These are phyloP conservation scores for Flabesymbios commensalis DNA, from an alignment of 2,888 invertebrate species.

Conservation along the genomic window DNA sequence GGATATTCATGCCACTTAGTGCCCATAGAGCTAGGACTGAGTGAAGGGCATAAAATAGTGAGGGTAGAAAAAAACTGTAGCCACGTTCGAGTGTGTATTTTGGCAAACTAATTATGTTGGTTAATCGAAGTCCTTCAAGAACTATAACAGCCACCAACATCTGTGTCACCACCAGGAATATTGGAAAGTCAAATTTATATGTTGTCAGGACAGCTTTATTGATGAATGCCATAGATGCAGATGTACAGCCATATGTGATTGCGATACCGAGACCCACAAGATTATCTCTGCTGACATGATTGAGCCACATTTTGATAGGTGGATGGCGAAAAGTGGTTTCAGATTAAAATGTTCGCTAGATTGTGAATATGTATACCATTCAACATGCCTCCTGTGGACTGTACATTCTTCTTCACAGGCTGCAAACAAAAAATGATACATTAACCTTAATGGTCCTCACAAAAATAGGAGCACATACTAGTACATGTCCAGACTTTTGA, in stretches of 20 bases:
- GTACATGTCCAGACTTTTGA: too few relatives aligned
- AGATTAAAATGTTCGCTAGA: too few relatives aligned
- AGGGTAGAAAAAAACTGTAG: constrained; percentile 61
- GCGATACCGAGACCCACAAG: constrained; percentile 50
- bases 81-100: constrained; percentile 61
- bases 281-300: background rate
- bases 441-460: too few relatives aligned
- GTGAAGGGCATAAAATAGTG: constrained; percentile 63
- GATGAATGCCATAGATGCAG: constrained; percentile 61
- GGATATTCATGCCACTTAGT: constrained; percentile 65
- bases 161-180: constrained; percentile 64
- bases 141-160: constrained; percentile 61
- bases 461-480: too few relatives aligned
- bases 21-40: constrained; percentile 63
- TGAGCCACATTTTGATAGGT: too few relatives aligned
- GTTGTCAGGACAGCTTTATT: constrained; percentile 61
- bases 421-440: too few relatives aligned
- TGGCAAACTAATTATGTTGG: constrained; percentile 49
- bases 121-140: constrained; percentile 55
- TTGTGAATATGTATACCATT: too few relatives aligned
- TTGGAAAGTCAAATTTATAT: constrained; percentile 64
- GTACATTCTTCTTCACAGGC: too few relatives aligned
- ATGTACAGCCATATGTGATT: constrained; percentile 59
- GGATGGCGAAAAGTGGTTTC: too few relatives aligned
- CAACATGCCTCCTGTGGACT: too few relatives aligned